Percentiles rank a stretch among this genome's conserved stretches.
phyloP scores from a whole-genome alignment of 2,113 vertebrate genomes.

The Chunga burmeisteri region DNA sequence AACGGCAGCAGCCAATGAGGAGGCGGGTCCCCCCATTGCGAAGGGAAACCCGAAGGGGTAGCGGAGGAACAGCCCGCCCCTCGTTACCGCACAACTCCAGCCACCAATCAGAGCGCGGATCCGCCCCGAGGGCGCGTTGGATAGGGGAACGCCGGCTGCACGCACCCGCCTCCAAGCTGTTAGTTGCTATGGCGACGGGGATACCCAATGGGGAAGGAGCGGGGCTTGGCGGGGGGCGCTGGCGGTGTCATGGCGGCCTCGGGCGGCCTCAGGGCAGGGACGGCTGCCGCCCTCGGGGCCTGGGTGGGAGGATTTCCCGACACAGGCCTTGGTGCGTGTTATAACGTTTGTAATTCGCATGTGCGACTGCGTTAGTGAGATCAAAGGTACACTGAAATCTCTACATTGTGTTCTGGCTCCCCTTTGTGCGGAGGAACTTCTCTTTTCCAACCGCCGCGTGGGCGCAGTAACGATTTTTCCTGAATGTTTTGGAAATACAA shows the following conservation, averaged over 20 bases:
- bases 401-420: accelerated
- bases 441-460: accelerated
- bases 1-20: background rate
- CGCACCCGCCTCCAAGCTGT: accelerated
- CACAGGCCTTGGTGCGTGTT: accelerated
- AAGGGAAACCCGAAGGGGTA: background rate
- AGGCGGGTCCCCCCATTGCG: accelerated
- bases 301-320: accelerated
- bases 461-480: accelerated
- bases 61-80: background rate
- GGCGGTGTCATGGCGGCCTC: background rate
- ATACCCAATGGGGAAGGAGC: background rate
- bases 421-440: background rate
- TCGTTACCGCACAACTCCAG: accelerated
- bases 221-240: accelerated
- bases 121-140: accelerated
- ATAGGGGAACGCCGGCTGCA: accelerated
- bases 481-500: accelerated
- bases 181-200: background rate
- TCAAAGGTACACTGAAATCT: background rate
- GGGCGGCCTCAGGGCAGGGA: accelerated
- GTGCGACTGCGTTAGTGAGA: no score
- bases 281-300: accelerated
- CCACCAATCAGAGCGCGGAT: background rate
- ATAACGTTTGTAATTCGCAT: accelerated